These are phyloP conservation scores for Andrena hattorfiana DNA, from an alignment of 2,888 invertebrate genomes.

Conservation along the genomic window DNA sequence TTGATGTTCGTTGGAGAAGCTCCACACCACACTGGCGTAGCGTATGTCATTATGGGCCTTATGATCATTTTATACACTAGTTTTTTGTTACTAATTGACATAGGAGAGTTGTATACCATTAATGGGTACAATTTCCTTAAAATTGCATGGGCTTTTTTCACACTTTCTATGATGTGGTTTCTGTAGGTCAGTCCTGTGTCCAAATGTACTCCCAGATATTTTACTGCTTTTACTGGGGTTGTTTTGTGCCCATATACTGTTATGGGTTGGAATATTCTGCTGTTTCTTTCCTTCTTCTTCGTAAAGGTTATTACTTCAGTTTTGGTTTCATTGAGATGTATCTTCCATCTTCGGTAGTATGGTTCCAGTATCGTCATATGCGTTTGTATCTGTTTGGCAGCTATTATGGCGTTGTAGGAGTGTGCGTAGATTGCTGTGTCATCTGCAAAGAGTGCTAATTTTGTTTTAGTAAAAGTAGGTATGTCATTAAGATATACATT, in stretches of 20 bases:
- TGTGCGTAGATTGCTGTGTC: neutral
- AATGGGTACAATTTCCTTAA: constrained; percentile 66
- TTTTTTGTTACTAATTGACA: constrained; percentile 62
- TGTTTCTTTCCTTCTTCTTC: constrained; percentile 40
- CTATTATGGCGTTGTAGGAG: neutral
- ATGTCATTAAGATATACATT: neutral
- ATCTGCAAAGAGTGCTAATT: neutral
- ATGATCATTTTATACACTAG: constrained; percentile 69
- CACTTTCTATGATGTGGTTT: constrained; percentile 57
- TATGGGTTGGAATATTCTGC: constrained; percentile 28
- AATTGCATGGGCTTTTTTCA: constrained; percentile 56
- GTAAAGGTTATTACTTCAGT: constrained; percentile 23
- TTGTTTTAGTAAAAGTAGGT: neutral
- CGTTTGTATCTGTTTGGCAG: neutral
- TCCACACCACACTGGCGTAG: constrained; percentile 69
- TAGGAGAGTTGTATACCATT: constrained; percentile 50
- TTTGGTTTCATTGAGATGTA: neutral
- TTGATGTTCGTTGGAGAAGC: constrained; percentile 44
- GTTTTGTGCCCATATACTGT: constrained; percentile 51
- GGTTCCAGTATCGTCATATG: constrained; percentile 58
- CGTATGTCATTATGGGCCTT: constrained; percentile 69
- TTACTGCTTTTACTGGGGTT: constrained; percentile 42
- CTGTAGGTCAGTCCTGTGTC: constrained; percentile 57
- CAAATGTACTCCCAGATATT: constrained; percentile 66
- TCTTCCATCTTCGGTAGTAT: constrained; percentile 72